Base-by-base conservation (phyloP, 2,888 invertebrate species). In the Acronicta aceris region DNA sequence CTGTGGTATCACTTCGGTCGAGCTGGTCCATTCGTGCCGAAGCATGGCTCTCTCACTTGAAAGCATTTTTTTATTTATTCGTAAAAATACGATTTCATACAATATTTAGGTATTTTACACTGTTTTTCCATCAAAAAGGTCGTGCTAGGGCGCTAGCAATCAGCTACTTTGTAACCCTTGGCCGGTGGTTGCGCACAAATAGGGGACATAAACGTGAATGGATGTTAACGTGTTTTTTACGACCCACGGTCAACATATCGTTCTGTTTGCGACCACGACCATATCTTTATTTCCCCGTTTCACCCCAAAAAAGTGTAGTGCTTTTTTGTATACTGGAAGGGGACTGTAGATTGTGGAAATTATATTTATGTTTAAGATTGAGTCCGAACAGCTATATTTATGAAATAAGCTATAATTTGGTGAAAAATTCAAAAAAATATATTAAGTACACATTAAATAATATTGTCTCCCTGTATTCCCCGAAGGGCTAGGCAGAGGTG, bases 161-260 rank as follows among this genome's bases (percentile, higher is more conserved):
- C 90, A 90, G 91, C 90, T 89, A 91, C 90, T 90, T 89, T 90
- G 90, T 90, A 75, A 77, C 80, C 81, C 81, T 82, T 87, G 89
- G 77, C 84, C 90, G 85, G 89, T 89, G 93, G 90, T 84, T 87
- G 53, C 83, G 85, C 83, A 82, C 89, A 91, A 93, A 92, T 90
- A 92, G 91, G 92, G 93, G 92, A 85, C 86, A 91, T 89, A 92
- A 93, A 94, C 89, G 89, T 91, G 92, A 93, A 94, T 94, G 91
- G 93, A 94, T 94, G 94, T 93, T 94, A 94, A 94, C 94, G 94
- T 92, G 94, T 93, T 94, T 94, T 94, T 94, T 94, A 94, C 93
- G 93, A 92, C 82, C 81, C 84, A 82, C 84, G 90, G 88, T 89
- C 91, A 90, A 90, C 92, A 89, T 92, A 91, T 91, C 91, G 91